Evolutionary conservation across 53 echinoderm and acorn worm genomes (phyloP).

Genomic region (Pentamera pediparva): DNA sequence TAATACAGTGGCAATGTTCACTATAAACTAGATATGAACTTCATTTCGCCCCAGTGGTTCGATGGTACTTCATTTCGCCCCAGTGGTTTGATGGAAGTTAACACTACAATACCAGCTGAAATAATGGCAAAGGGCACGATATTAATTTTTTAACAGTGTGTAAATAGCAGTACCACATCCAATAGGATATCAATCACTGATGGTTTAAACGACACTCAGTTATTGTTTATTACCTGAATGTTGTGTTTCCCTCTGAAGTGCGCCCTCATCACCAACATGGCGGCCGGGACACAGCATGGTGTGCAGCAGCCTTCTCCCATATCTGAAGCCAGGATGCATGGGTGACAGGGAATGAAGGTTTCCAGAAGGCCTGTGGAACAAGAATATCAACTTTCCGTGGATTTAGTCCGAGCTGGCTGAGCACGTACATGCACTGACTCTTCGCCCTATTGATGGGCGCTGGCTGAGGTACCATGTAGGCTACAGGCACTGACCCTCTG

Average conservation of each 20-base stretch:
- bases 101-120: no score
- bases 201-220: background rate
- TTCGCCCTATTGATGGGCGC: background rate
- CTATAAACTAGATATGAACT: no score
- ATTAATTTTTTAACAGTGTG: no score
- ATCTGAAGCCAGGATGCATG: conserved; percentile 45
- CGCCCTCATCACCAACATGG: conserved; percentile 46
- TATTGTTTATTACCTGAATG: conserved; percentile 66
- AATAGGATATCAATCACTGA: background rate
- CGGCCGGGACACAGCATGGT: conserved; percentile 54
- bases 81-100: no score
- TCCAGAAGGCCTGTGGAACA: conserved; percentile 40
- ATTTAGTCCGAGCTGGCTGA: background rate
- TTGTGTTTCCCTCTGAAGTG: conserved; percentile 66
- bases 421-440: background rate
- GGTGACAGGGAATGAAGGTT: conserved; percentile 54
- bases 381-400: background rate
- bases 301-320: conserved; percentile 61
- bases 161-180: no score
- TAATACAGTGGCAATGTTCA: no score
- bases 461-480: no score
- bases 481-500: background rate
- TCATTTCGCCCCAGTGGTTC: no score
- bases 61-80: no score
- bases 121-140: no score